A percentile compares a stretch with the other conserved stretches of the same genome.
Conservation (phyloP, 2,797 vertebrate species). For the Malurus splendens region DNA sequence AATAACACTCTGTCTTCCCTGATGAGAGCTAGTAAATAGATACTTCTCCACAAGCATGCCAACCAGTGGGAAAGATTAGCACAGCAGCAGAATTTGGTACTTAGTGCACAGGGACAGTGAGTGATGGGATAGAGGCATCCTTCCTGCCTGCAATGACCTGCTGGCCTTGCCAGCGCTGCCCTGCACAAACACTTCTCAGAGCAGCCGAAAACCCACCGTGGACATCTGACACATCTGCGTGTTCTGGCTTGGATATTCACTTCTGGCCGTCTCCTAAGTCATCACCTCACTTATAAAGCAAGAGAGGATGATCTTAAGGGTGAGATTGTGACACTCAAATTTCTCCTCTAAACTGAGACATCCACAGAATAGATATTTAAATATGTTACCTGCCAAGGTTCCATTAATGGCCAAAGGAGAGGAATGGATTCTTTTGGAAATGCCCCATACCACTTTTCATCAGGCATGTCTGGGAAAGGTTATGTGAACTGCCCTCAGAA, state of each 20-base stretch:
- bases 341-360: not conserved
- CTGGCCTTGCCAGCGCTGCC: not conserved
- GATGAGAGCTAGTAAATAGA: not conserved
- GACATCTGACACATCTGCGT: fast-evolving
- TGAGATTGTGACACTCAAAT: not conserved
- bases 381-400: not conserved
- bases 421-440: not conserved
- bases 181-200: not conserved
- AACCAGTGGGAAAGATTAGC: not conserved
- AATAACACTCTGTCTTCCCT: not conserved
- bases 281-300: not conserved
- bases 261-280: not conserved
- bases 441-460: not conserved
- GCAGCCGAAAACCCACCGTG: not conserved
- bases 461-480: not conserved
- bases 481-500: not conserved
- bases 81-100: not conserved
- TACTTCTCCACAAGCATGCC: not conserved
- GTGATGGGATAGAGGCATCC: not conserved
- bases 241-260: not conserved
- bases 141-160: fast-evolving
- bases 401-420: not conserved
- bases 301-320: not conserved
- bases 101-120: not conserved
- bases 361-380: not conserved